Evolutionary conservation across 2,113 vertebrate genomes (phyloP).

Genomic region (Ifrita kowaldi): DNA sequence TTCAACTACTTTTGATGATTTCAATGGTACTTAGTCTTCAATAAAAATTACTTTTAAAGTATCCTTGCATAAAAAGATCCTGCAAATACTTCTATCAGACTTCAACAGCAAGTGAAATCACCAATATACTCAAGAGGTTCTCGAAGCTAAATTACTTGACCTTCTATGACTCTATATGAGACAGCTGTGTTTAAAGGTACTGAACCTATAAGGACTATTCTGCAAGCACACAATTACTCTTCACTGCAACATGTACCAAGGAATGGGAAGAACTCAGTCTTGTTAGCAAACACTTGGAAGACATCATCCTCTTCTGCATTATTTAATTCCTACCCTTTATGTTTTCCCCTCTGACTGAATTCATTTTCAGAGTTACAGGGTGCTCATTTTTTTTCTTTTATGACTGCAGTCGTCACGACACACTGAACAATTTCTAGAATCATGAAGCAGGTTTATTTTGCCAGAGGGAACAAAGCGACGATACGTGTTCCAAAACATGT

Average conservation of each 20-base stretch:
- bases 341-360: background rate
- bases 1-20: background rate
- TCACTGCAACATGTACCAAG: background rate
- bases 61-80: background rate
- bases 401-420: background rate
- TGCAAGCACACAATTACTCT: background rate
- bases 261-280: background rate
- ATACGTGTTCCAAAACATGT: constrained; percentile 49
- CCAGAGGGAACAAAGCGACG: constrained; percentile 34
- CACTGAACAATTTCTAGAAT: background rate
- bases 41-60: background rate
- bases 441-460: constrained; percentile 37
- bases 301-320: background rate
- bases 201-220: background rate
- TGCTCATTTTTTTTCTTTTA: background rate
- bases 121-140: background rate
- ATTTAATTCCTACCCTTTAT: background rate
- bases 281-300: background rate
- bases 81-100: background rate
- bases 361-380: background rate
- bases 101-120: background rate
- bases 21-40: background rate
- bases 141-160: background rate
- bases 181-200: background rate
- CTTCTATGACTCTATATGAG: background rate